phyloP scores from a whole-genome alignment of 2,113 vertebrate species.

The Hymenochirus boettgeri region DNA sequence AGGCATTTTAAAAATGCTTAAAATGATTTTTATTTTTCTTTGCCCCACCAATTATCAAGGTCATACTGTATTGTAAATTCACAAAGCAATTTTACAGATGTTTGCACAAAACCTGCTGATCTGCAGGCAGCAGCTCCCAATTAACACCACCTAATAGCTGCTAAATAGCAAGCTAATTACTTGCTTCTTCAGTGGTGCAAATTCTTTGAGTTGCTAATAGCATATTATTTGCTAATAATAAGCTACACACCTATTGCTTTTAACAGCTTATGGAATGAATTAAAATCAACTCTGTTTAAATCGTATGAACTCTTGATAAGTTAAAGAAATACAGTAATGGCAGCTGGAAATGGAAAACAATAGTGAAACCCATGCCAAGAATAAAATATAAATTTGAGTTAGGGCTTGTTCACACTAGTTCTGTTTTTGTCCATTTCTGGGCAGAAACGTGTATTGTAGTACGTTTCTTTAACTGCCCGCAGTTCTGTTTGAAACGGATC shows the following conservation, averaged over 20 bases:
- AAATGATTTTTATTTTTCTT: neutral
- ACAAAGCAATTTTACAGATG: conserved; percentile 12
- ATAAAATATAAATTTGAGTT: too few species aligned
- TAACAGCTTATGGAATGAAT: conserved; percentile 13
- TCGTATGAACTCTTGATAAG: too few species aligned
- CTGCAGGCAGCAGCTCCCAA: conserved; percentile 13
- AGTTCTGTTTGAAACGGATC: too few species aligned
- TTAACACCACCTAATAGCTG: conserved; percentile 38
- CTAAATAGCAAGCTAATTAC: conserved; percentile 29
- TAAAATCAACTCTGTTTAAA: too few species aligned
- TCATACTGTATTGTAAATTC: conserved; percentile 5
- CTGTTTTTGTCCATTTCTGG: too few species aligned
- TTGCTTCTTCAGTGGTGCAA: conserved; percentile 26
- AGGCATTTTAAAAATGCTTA: too few species aligned
- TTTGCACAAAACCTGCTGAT: conserved; percentile 34
- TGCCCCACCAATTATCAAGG: neutral
- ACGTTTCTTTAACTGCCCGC: too few species aligned
- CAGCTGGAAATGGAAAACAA: too few species aligned
- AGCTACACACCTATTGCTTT: neutral
- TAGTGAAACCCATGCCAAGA: too few species aligned
- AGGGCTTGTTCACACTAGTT: too few species aligned
- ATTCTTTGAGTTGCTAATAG: conserved; percentile 23
- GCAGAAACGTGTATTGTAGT: too few species aligned
- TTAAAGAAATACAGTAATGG: too few species aligned
- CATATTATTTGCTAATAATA: conserved; percentile 35